Conservation (phyloP, 2,113 vertebrate species). For the Prionailurus viverrinus region DNA sequence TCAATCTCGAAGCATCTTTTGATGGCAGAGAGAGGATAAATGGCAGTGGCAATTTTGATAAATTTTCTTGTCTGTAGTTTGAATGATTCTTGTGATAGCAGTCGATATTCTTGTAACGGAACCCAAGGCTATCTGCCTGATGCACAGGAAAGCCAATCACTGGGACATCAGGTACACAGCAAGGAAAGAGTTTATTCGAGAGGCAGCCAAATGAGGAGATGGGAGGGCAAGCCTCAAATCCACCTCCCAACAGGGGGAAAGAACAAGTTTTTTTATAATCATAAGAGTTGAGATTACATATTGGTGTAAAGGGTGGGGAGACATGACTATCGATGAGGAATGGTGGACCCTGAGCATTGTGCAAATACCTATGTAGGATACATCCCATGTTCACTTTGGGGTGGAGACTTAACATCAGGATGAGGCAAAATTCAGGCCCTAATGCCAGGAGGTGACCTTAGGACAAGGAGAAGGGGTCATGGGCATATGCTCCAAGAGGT, state of each 20-base stretch:
- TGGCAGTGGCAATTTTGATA: background rate
- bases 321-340: background rate
- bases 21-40: background rate
- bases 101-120: background rate
- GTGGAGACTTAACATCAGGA: background rate
- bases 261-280: background rate
- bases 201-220: background rate
- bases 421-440: background rate
- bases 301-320: background rate
- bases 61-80: background rate
- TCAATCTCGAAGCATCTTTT: background rate
- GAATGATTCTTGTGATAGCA: background rate
- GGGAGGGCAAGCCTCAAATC: background rate
- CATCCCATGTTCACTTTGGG: background rate
- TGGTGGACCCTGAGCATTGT: background rate
- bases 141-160: background rate
- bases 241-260: background rate
- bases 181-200: background rate
- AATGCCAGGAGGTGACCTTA: background rate
- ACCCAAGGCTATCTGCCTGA: background rate
- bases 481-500: background rate
- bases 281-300: background rate
- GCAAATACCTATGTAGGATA: background rate
- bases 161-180: background rate
- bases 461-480: background rate